Percentiles rank a stretch among this genome's conserved stretches.
Conservation (phyloP, 2,888 invertebrate species). For the Tanypteryx hageni region DNA sequence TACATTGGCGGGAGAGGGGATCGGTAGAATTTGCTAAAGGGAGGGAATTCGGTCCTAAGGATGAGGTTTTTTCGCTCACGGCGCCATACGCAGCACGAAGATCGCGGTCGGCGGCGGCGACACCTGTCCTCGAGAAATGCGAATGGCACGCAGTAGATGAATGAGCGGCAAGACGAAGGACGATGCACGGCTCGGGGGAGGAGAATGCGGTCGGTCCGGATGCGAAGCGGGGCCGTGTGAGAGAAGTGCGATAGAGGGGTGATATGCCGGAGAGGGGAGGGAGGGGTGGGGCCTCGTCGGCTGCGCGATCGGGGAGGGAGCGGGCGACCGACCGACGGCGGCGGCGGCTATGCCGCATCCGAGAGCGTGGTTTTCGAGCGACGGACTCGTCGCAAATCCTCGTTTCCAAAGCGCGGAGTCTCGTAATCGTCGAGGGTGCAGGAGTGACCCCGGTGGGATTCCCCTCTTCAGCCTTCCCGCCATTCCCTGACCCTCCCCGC, state of each 20-base stretch:
- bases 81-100: constrained; percentile 39
- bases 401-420: constrained; percentile 33
- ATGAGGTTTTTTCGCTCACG: neutral
- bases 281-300: neutral
- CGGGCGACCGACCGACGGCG: constrained; percentile 1
- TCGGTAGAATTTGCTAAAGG: neutral
- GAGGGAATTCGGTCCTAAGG: too few relatives aligned
- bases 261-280: neutral
- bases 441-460: neutral
- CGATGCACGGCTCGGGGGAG: constrained; percentile 30
- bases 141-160: neutral
- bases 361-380: constrained; percentile 31
- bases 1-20: neutral
- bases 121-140: constrained; percentile 3
- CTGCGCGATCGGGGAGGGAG: neutral
- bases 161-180: neutral
- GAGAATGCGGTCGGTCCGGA: constrained; percentile 39
- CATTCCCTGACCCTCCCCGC: too few relatives aligned
- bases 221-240: neutral
- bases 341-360: neutral
- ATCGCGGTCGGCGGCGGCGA: constrained; percentile 24
- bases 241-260: neutral
- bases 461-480: neutral
- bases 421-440: constrained; percentile 52
- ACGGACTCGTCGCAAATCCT: constrained; percentile 56